These are phyloP conservation scores for Lepidonotus clava DNA, from an alignment of 2,888 invertebrate genomes.

Conservation along the genomic window DNA sequence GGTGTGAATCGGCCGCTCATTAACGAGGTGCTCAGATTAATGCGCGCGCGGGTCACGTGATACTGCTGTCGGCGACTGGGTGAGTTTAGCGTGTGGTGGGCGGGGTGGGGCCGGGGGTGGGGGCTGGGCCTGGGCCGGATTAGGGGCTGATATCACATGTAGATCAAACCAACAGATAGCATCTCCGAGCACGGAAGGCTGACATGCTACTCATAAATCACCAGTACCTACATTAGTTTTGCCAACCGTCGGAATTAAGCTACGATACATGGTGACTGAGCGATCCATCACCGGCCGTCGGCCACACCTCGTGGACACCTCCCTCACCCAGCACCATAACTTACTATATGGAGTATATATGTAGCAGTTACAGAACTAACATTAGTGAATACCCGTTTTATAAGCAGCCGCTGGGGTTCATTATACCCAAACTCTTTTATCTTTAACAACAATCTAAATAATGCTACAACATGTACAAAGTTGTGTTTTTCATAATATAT, in stretches of 20 bases:
- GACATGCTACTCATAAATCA: conserved; percentile 23
- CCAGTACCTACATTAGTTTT: neutral
- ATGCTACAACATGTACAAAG: too few relatives aligned
- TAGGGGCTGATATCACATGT: conserved; percentile 31
- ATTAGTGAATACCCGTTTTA: too few relatives aligned
- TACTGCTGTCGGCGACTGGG: neutral
- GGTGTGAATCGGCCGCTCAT: conserved; percentile 28
- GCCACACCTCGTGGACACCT: too few relatives aligned
- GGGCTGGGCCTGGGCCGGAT: neutral
- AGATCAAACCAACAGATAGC: conserved; percentile 19
- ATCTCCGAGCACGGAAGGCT: neutral
- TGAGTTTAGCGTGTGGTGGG: neutral
- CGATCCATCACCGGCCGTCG: neutral
- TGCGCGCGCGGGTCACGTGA: neutral
- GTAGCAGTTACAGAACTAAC: too few relatives aligned
- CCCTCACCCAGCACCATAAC: too few relatives aligned
- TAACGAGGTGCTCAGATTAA: neutral
- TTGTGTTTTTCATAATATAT: too few relatives aligned
- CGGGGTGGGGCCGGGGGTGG: neutral
- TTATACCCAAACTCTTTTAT: too few relatives aligned
- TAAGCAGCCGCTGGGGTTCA: too few relatives aligned
- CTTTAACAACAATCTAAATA: too few relatives aligned
- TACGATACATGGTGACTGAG: neutral
- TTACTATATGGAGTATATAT: too few relatives aligned
- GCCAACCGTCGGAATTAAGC: neutral